These are phyloP conservation scores for Micrastur ruficollis DNA, from an alignment of 2,797 vertebrate genomes.

Conservation along the genomic window DNA sequence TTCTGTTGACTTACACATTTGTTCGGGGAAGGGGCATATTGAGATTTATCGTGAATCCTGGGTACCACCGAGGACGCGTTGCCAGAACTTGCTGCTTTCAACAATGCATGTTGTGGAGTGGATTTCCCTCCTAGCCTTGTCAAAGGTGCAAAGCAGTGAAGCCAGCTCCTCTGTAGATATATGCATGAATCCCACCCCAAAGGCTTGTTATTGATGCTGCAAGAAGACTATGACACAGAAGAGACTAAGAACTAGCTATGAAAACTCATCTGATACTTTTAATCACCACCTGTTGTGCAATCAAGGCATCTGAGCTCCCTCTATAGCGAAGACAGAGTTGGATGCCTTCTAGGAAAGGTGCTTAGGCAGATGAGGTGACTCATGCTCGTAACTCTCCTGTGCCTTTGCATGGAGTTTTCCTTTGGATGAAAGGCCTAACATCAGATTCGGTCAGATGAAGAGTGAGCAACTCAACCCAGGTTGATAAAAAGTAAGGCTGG, in stretches of 20 bases:
- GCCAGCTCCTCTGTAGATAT: background rate
- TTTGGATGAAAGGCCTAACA: background rate
- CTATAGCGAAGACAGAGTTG: background rate
- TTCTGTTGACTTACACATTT: background rate
- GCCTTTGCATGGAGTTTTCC: background rate
- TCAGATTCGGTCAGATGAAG: background rate
- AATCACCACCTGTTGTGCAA: background rate
- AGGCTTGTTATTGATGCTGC: background rate
- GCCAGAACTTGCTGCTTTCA: background rate
- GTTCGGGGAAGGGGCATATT: background rate
- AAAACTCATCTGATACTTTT: background rate
- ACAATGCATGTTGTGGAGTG: background rate
- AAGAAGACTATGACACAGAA: background rate
- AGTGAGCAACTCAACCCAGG: background rate
- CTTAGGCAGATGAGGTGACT: background rate
- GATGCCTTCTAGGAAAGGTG: background rate
- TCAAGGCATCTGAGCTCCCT: background rate
- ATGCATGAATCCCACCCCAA: background rate
- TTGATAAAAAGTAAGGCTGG: background rate
- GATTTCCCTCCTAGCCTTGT: background rate
- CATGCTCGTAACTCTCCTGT: background rate
- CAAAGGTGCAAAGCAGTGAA: background rate
- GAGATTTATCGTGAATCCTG: background rate
- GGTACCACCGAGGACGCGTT: fast-evolving
- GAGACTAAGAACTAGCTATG: background rate